Base-by-base conservation (phyloP, 2,113 vertebrate species). In the Xyliphius kryptos region DNA sequence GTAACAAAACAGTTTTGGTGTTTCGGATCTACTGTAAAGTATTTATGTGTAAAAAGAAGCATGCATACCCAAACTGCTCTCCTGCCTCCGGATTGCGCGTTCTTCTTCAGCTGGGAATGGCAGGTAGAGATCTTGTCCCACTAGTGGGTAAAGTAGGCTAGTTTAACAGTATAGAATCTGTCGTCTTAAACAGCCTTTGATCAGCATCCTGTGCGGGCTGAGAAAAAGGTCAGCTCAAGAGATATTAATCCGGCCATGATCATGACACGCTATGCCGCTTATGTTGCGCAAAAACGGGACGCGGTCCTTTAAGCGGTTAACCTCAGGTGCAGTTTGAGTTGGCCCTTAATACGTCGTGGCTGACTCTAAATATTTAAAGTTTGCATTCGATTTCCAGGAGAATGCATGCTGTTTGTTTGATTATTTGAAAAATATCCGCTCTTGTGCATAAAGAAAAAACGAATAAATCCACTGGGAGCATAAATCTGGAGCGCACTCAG, bases 231-330 rank as follows among this genome's bases (percentile, higher is more conserved):
- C n/a, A n/a, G n/a, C n/a, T n/a, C n/a, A n/a, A 36, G 70, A 66
- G 66, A 68, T 61, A 71, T 77, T 83, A 85, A 85, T 88, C 85
- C 86, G 72, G 75, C 14, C 82, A 81, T 83, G 77, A 77, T 79
- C 71, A n/a, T n/a, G n/a, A n/a, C 17, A 38, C 7, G 46, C 44
- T 40, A 8, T 14, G 36, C n/a, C 13, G n/a, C n/a, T n/a, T n/a
- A n/a, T n/a, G 56, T 44, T 64, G 60, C 21, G 50, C 6, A 13
- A 53, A n/a, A n/a, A n/a, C n/a, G n/a, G n/a, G n/a, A n/a, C n/a
- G n/a, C n/a, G n/a, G n/a, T 46, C 48, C 26, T 47, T 53, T 3
- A 9, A 2, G 12, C 7, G 16, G n/a, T 2, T 41, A 15, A n/a
- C n/a, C n/a, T 66, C 37, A 36, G 9, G 15, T 5, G 36, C 44